These are phyloP conservation scores for Andrena dorsata DNA, from an alignment of 2,888 invertebrate species.

Conservation along the genomic window DNA sequence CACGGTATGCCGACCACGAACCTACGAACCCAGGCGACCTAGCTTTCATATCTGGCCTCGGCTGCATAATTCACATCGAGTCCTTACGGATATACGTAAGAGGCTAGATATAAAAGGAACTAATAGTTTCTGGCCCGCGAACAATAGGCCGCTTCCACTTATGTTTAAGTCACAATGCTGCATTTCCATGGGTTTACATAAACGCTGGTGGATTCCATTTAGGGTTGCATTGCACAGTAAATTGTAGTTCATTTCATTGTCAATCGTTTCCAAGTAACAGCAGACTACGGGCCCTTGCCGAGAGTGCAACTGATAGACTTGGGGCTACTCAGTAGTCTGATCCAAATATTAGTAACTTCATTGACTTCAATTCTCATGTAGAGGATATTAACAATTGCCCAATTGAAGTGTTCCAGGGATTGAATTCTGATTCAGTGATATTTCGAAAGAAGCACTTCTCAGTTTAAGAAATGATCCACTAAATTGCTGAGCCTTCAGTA, in stretches of 20 bases:
- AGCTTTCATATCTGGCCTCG: slow-evolving; percentile 73
- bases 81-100: slow-evolving; percentile 44
- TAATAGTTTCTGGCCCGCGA: slow-evolving; percentile 16
- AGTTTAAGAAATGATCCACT: too few relatives aligned
- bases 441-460: too few relatives aligned
- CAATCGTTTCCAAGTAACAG: too few relatives aligned
- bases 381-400: too few relatives aligned
- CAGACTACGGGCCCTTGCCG: too few relatives aligned
- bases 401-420: too few relatives aligned
- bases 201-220: not conserved
- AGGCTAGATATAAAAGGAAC: slow-evolving; percentile 23
- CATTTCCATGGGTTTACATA: not conserved
- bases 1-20: slow-evolving; percentile 75
- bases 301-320: too few relatives aligned
- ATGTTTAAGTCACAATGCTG: not conserved
- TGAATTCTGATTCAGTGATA: too few relatives aligned
- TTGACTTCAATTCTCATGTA: too few relatives aligned
- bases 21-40: slow-evolving; percentile 74
- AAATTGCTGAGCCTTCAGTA: not conserved
- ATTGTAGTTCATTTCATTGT: not conserved
- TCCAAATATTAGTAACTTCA: too few relatives aligned
- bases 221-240: not conserved
- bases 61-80: slow-evolving; percentile 65
- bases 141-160: slow-evolving; percentile 28
- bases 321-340: too few relatives aligned